Base-by-base conservation (phyloP, 35 echinoderm and acorn worm genomes). In the Acanthaster planci region DNA sequence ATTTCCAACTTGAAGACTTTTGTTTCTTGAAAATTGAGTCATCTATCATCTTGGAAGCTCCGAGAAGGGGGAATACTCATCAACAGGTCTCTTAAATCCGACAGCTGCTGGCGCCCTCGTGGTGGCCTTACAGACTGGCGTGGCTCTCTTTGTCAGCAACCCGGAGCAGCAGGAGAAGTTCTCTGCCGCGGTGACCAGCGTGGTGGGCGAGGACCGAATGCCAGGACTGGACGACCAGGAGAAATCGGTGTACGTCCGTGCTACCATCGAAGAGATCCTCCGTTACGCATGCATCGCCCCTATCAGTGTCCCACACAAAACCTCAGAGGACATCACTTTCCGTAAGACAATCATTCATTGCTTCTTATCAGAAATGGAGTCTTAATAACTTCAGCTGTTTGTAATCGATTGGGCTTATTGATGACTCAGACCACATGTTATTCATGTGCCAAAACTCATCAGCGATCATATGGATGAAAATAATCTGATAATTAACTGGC, bases 281-380 rank as follows among this genome's bases (percentile, higher is more conserved):
- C 77, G 77, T 1, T 79, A 79, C 31, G 47, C 38, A 19, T 79
- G 38, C 38, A 44, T 79, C 37, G 64, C 64, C 23, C 64, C 77
- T 0, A 30, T 79, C 77, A 27, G 37, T 7, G 47, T 79, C 0
- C 77, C 77, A 16, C 77, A 79, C 77, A 31, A 5, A 5, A 79
- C 77, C 18, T 39, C 77, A 2, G 32, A 79, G 77, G 77, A 79
- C 39, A 31, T 79, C 38, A 52, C 38, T 0, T 44, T 79, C 19
- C 38, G 77, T 79, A 39, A 79, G 77, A n/a, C n/a, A n/a, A n/a
- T n/a, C n/a, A n/a, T n/a, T n/a, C n/a, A n/a, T n/a, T n/a, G n/a
- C n/a, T n/a, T n/a, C n/a, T n/a, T n/a, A n/a, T n/a, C n/a, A n/a
- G n/a, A n/a, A n/a, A n/a, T n/a, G n/a, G n/a, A n/a, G n/a, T n/a